Percentiles rank a stretch among this genome's conserved stretches.
These are phyloP conservation scores for Ooceraea biroi DNA, from an alignment of 1,140 invertebrate species.

Conservation along the genomic window DNA sequence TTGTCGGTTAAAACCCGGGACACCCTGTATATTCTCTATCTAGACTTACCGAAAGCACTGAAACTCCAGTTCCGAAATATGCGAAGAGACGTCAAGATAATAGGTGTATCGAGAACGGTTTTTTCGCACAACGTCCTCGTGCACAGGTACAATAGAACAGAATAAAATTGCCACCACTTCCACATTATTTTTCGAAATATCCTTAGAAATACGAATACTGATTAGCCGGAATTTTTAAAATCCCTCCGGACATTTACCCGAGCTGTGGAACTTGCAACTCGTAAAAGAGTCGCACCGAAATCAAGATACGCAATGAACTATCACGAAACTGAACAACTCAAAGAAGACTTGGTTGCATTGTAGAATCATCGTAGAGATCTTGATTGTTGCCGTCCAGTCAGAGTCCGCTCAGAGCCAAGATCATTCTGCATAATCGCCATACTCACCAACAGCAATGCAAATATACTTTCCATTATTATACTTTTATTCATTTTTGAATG, in stretches of 20 bases:
- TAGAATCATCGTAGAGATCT: neutral
- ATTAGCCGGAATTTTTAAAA: neutral
- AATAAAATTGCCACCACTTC: conserved; percentile 4
- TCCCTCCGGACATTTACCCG: too few relatives aligned
- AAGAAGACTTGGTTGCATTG: conserved; percentile 1
- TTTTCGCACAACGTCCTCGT: conserved; percentile 47
- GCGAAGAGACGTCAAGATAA: conserved; percentile 64
- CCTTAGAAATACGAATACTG: neutral
- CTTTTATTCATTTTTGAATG: too few relatives aligned
- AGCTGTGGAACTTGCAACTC: neutral
- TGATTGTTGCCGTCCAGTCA: neutral
- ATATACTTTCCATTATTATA: too few relatives aligned
- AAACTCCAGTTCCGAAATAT: conserved; percentile 64
- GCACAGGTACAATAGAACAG: conserved; percentile 11
- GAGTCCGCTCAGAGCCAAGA: too few relatives aligned
- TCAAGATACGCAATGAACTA: neutral
- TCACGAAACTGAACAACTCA: neutral
- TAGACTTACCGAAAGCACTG: conserved; percentile 68
- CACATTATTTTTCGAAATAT: conserved; percentile 56
- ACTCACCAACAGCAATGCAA: too few relatives aligned
- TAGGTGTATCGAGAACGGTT: conserved; percentile 69
- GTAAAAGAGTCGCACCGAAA: neutral
- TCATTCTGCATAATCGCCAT: too few relatives aligned
- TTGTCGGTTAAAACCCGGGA: too few relatives aligned
- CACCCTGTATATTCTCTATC: neutral